Evolutionary conservation across 1,140 invertebrate genomes (phyloP), one percentile per base, ranked within the genome.

Genomic region (Caerostris darwini): DNA sequence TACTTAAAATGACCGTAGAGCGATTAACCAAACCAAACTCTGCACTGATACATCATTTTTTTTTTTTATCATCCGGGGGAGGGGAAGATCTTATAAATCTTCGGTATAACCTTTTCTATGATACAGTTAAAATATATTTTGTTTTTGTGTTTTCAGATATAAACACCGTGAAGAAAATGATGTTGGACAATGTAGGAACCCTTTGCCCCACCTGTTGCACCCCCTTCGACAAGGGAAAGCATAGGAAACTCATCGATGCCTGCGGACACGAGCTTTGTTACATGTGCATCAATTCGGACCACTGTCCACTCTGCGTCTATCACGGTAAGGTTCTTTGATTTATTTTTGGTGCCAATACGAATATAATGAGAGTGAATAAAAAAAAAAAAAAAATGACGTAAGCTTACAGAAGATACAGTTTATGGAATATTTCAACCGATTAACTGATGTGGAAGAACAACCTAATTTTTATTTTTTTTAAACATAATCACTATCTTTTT

Each of bases 241-340:
- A 99, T 96, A 97, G 98, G 96, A 98, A 98, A 95, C 96, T 99
- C 95, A 98, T 99, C 96, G 98, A 99, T 96, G 97, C 98, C 89
- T 99, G 98, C 96, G 98, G 98, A 94, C 98, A 99, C 97, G 98
- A 99, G 96, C 97, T 98, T 81, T 99, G 98, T 96, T 99, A 99
- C 96, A 97, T 98, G 94, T 99, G 98, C 96, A 98, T 99, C 97
- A 97, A 97, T 95, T 98, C 98, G 96, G 98, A 99, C 96, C 97
- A 97, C 56, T 99, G 98, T 96, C 98, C 98, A n/a, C 97, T 99
- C 54, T 99, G 98, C 96, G 97, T 95, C n/a, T 94, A 94, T 64
- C 89, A 94, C 86, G 92, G 95, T 94, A 90, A 94, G 85, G 2
- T 61, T 71, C 14, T 56, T 19, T 71, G 53, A 58, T 17, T 34